These are phyloP conservation scores for Sabatieria punctata DNA, from an alignment of 2,888 invertebrate species.

Conservation along the genomic window DNA sequence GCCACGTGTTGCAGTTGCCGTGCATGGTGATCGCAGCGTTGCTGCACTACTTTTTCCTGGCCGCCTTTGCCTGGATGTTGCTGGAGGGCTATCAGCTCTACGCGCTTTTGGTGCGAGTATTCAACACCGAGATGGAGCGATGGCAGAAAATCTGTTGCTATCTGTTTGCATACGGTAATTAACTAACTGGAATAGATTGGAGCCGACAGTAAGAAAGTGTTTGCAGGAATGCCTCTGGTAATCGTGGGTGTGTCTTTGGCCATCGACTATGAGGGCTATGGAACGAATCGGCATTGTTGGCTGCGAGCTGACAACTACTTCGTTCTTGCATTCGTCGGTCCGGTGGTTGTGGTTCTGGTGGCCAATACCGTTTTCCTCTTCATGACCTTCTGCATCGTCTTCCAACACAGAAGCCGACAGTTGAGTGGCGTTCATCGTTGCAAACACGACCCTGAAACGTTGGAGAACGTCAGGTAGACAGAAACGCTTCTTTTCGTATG, in stretches of 20 bases:
- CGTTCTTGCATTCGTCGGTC: slow-evolving; percentile 79
- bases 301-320: slow-evolving; percentile 59
- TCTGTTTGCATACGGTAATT: slow-evolving; percentile 33
- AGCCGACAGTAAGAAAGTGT: neutral
- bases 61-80: slow-evolving; percentile 38
- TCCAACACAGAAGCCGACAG: too few species aligned
- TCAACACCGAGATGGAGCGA: slow-evolving; percentile 32
- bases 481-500: too few species aligned
- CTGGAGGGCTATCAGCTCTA: slow-evolving; percentile 38
- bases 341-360: slow-evolving; percentile 66
- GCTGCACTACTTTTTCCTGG: slow-evolving; percentile 35
- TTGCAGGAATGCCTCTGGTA: slow-evolving; percentile 27
- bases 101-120: slow-evolving; percentile 36
- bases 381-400: slow-evolving; percentile 83
- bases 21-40: slow-evolving; percentile 33
- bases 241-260: slow-evolving; percentile 30
- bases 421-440: neutral
- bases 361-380: slow-evolving; percentile 67
- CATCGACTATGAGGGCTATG: slow-evolving; percentile 25
- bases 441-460: too few species aligned
- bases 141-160: slow-evolving; percentile 31
- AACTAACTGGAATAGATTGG: neutral
- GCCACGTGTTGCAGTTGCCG: slow-evolving; percentile 24
- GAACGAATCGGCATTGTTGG: slow-evolving; percentile 9
- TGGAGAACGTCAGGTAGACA: too few species aligned